Conservation (phyloP, 92 coral and sea anemone species). For the Epizoanthus rinbou region DNA sequence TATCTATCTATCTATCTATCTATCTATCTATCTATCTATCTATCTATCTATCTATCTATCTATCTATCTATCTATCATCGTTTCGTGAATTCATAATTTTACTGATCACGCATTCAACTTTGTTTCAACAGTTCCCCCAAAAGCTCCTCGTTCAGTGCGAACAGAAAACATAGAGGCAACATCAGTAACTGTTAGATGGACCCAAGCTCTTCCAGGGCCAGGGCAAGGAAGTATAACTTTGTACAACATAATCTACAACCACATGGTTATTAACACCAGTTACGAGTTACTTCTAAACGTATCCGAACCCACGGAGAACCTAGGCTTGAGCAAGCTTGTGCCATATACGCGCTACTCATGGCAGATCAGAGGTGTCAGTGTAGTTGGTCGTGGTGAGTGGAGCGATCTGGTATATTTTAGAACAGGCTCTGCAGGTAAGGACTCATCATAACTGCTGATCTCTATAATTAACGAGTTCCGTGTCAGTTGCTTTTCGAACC, state of each 20-base stretch:
- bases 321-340: not conserved
- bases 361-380: not conserved
- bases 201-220: not conserved
- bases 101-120: not conserved
- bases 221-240: not conserved
- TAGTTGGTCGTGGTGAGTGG: not conserved
- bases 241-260: not conserved
- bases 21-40: too few species aligned
- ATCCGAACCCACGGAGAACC: not conserved
- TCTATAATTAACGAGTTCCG: not conserved
- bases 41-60: too few species aligned
- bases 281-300: not conserved
- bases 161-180: not conserved
- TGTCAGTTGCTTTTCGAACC: not conserved
- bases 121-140: not conserved
- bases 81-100: too few species aligned
- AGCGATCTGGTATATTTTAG: not conserved
- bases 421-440: not conserved
- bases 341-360: slow-evolving; percentile 8
- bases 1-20: too few species aligned
- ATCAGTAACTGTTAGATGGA: not conserved
- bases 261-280: not conserved
- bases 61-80: too few species aligned
- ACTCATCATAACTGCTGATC: not conserved
- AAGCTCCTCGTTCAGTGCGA: slow-evolving; percentile 1